phyloP scores from a whole-genome alignment of 1,140 invertebrate genomes.

The Mylabris phalerata region DNA sequence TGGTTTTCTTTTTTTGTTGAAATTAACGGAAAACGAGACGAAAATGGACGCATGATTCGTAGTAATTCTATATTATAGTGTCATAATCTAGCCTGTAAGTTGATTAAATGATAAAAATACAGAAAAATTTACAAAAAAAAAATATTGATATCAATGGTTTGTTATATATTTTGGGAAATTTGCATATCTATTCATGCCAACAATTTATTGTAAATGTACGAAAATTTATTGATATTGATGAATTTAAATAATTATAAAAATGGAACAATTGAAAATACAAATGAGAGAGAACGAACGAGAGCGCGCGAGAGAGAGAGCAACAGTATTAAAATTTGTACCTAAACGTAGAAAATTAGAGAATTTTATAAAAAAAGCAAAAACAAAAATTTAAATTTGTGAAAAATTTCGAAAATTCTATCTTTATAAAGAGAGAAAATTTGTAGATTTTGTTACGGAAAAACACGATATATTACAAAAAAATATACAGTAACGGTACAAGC shows the following conservation, averaged over 20 bases:
- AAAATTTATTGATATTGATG: slow-evolving; percentile 26
- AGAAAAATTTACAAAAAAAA: slow-evolving; percentile 3
- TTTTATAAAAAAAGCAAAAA: slow-evolving; percentile 40
- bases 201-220: slow-evolving; percentile 18
- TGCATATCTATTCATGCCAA: slow-evolving; percentile 41
- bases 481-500: background rate
- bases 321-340: slow-evolving; percentile 45
- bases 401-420: slow-evolving; percentile 31
- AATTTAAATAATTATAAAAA: slow-evolving; percentile 12
- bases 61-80: no score
- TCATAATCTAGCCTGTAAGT: no score
- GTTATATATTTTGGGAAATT: slow-evolving; percentile 19
- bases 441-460: slow-evolving; percentile 37
- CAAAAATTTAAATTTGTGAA: slow-evolving; percentile 37
- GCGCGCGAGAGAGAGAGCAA: slow-evolving; percentile 4
- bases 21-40: no score
- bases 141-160: slow-evolving; percentile 23
- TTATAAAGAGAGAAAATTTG: slow-evolving; percentile 23
- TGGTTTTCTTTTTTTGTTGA: slow-evolving; percentile 2
- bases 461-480: slow-evolving; percentile 2
- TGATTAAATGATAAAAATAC: no score
- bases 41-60: no score
- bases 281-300: background rate
- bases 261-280: slow-evolving; percentile 26
- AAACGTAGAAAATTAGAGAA: slow-evolving; percentile 41